A percentile compares a stretch with the other conserved stretches of the same genome.
Conservation (phyloP, 2,113 vertebrate genomes). For the Zosterops borbonicus region DNA sequence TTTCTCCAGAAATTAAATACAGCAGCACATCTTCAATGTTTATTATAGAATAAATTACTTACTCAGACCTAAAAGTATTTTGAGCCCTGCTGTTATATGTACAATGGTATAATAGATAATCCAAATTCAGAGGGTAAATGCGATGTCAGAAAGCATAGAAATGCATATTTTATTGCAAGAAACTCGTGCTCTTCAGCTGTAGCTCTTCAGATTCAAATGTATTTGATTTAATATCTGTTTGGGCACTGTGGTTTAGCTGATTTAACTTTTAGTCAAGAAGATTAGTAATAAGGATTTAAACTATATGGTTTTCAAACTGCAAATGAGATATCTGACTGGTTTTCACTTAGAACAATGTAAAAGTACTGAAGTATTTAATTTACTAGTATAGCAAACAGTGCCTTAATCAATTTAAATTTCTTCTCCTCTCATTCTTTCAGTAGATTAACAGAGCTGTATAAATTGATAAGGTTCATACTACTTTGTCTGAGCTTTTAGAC, state of each 20-base stretch:
- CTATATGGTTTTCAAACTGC: neutral
- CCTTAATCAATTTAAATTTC: neutral
- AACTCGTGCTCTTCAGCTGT: neutral
- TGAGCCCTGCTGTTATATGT: neutral
- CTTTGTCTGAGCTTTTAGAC: neutral
- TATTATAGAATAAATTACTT: neutral
- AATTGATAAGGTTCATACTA: neutral
- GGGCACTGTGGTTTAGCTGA: neutral
- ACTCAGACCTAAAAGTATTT: neutral
- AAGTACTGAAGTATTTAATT: neutral
- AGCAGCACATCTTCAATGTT: neutral
- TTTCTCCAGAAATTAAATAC: constrained; percentile 6
- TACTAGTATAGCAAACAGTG: neutral
- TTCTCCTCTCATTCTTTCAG: neutral
- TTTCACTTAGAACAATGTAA: neutral
- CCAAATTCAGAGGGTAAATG: neutral
- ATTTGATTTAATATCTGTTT: neutral
- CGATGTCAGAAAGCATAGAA: neutral
- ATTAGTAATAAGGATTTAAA: neutral
- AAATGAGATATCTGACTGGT: neutral
- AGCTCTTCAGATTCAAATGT: neutral
- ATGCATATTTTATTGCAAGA: neutral
- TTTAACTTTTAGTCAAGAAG: neutral
- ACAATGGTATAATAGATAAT: neutral
- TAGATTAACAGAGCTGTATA: neutral